Base-by-base conservation (phyloP, 2,113 vertebrate species). In the Rhinolophus sinicus region DNA sequence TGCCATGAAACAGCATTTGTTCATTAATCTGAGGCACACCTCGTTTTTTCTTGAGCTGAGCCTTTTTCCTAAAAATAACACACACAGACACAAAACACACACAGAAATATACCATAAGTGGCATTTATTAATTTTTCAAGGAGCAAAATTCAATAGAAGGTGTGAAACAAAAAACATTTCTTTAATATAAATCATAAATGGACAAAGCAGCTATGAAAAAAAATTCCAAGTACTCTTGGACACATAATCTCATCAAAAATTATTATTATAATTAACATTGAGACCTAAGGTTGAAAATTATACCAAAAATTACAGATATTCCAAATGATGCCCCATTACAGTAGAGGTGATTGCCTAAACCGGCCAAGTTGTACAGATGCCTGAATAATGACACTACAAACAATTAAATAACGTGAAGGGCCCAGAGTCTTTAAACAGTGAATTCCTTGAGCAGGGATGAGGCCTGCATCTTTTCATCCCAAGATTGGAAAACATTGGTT, bases 1-100 rank as follows among this genome's bases (percentile, higher is more conserved):
- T 99, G n/a, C 99, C 99, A 4, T 99, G 99, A 98, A 99, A 99
- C 7, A 99, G 98, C 99, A 99, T 99, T 90, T 99, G 99, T 89
- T 99, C 99, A 72, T 99, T 99, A 95, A 99, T 99, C 50, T 98
- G 98, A 93, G 98, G 92, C 19, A 98, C 89, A 21, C 99, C 99
- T 97, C 99, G 99, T 72, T 99, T 99, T 97, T 99, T 99, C 97
- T 99, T 99, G 58, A 99, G 98, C 40, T 99, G 99, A 91, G 99
- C 99, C 98, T 99, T 99, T 95, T 99, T 99, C 98, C 99, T 99
- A 94, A 88, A 94, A 91, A 70, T 40, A 96, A 97, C 16, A 86
- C 26, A 96, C 16, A 67, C 3, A 80, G 35, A 95, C 58, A 97
- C 18, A 93, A 88, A 65, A 93, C 52, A 97, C 62, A 95, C 26